These are phyloP conservation scores for Cybosia mesomella DNA, from an alignment of 2,888 invertebrate genomes.

Conservation along the genomic window DNA sequence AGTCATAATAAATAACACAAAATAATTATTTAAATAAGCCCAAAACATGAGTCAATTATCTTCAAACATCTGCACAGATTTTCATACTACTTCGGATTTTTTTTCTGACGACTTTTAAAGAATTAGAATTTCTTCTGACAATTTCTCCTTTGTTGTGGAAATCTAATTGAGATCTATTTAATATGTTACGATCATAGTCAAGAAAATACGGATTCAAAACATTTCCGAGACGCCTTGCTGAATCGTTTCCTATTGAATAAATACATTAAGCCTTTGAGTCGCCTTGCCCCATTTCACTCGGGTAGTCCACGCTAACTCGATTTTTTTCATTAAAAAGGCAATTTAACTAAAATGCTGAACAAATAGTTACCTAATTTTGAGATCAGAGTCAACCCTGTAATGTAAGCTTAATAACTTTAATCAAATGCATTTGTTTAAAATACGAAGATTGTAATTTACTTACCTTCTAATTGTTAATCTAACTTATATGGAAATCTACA, in stretches of 20 bases:
- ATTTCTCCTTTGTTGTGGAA: not conserved
- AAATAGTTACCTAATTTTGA: conserved; percentile 19
- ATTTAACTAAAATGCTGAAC: conserved; percentile 40
- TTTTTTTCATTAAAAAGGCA: conserved; percentile 17
- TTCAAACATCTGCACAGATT: too few relatives aligned
- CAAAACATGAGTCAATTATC: too few relatives aligned
- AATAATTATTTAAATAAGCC: too few relatives aligned
- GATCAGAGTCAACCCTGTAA: not conserved
- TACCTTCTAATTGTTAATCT: too few relatives aligned
- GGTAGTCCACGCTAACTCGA: conserved; percentile 13
- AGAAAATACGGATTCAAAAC: conserved; percentile 11
- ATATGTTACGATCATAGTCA: not conserved
- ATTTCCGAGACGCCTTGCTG: conserved; percentile 22
- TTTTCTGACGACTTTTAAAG: not conserved
- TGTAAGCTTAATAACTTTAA: not conserved
- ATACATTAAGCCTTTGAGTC: conserved; percentile 26
- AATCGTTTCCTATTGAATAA: conserved; percentile 35
- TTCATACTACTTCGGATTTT: too few relatives aligned
- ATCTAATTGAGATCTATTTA: conserved; percentile 6
- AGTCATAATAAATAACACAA: not conserved
- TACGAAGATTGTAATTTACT: too few relatives aligned
- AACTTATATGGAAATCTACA: too few relatives aligned
- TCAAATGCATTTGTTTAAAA: not conserved
- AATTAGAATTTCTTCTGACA: not conserved
- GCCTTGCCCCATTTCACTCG: conserved; percentile 6